phyloP scores from a whole-genome alignment of 1,140 invertebrate genomes.

The Drosophila varians region DNA sequence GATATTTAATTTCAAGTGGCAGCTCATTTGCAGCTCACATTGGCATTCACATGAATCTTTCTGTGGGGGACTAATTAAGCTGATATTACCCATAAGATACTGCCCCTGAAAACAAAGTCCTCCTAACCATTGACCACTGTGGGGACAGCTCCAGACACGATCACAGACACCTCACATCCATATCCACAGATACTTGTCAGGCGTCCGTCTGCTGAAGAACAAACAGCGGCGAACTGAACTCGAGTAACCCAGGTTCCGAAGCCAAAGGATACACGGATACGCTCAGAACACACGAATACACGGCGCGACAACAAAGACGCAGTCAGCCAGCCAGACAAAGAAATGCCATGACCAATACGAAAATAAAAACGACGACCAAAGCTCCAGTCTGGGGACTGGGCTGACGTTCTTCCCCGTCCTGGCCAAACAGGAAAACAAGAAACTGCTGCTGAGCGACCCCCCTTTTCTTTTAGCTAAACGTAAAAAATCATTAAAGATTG shows the following conservation, averaged over 20 bases:
- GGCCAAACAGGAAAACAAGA: slow-evolving; percentile 43
- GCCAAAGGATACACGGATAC: slow-evolving; percentile 37
- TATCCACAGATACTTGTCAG: slow-evolving; percentile 20
- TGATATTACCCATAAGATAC: no score
- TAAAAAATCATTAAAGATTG: not conserved
- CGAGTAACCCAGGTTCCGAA: slow-evolving; percentile 45
- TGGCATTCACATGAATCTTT: not conserved
- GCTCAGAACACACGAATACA: slow-evolving; percentile 21
- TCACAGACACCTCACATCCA: slow-evolving; percentile 21
- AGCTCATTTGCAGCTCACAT: no score
- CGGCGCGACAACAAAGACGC: slow-evolving; percentile 43
- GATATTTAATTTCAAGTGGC: slow-evolving; percentile 12
- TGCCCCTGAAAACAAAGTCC: no score
- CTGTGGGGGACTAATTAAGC: not conserved
- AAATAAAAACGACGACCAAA: slow-evolving; percentile 24
- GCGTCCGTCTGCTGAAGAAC: slow-evolving; percentile 21
- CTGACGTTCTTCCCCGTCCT: slow-evolving; percentile 4
- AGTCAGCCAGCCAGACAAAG: slow-evolving; percentile 31
- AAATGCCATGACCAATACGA: slow-evolving; percentile 40
- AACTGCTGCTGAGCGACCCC: slow-evolving; percentile 8
- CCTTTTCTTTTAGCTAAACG: not conserved
- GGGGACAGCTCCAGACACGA: slow-evolving; percentile 6
- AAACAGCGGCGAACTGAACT: slow-evolving; percentile 34
- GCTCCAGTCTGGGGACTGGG: slow-evolving; percentile 24
- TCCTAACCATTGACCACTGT: slow-evolving; percentile 19